Conservation (phyloP, 2,113 vertebrate genomes). For the Oncorhynchus gorbuscha region DNA sequence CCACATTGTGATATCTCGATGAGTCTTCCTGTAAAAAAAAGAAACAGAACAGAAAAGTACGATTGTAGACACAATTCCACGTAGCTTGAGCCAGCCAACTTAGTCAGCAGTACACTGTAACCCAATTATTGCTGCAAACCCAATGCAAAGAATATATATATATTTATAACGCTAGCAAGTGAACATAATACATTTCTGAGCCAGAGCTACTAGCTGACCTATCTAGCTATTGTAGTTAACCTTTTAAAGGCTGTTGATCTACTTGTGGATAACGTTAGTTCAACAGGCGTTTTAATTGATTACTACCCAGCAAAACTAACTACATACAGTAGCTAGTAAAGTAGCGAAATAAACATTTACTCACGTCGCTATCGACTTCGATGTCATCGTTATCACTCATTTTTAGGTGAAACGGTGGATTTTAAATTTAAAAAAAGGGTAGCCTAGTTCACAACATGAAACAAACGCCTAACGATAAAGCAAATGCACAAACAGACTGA, state of each 20-base stretch:
- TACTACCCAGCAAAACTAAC: slow-evolving; percentile 56
- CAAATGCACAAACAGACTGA: slow-evolving; percentile 50
- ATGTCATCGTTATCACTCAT: slow-evolving; percentile 99
- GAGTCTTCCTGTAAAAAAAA: slow-evolving; percentile 77
- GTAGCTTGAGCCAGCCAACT: slow-evolving; percentile 14
- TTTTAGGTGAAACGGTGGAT: slow-evolving; percentile 72
- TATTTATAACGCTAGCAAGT: too few species aligned
- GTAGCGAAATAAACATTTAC: slow-evolving; percentile 61
- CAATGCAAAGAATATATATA: too few species aligned
- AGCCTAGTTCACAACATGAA: slow-evolving; percentile 68
- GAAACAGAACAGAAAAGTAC: slow-evolving; percentile 73
- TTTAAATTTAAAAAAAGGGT: slow-evolving; percentile 62
- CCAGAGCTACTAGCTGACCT: too few species aligned
- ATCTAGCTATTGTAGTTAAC: too few species aligned
- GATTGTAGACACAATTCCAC: slow-evolving; percentile 66
- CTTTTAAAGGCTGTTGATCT: too few species aligned
- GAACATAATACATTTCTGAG: too few species aligned
- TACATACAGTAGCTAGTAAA: slow-evolving; percentile 24
- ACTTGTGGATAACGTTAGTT: too few species aligned
- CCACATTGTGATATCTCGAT: slow-evolving; percentile 73
- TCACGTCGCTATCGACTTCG: slow-evolving; percentile 99
- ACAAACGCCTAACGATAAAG: slow-evolving; percentile 53
- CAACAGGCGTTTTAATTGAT: neutral
- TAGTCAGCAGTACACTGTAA: neutral
- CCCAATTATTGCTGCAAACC: neutral